These are phyloP conservation scores for Eulithis testata DNA, from an alignment of 2,888 invertebrate genomes.

Conservation along the genomic window DNA sequence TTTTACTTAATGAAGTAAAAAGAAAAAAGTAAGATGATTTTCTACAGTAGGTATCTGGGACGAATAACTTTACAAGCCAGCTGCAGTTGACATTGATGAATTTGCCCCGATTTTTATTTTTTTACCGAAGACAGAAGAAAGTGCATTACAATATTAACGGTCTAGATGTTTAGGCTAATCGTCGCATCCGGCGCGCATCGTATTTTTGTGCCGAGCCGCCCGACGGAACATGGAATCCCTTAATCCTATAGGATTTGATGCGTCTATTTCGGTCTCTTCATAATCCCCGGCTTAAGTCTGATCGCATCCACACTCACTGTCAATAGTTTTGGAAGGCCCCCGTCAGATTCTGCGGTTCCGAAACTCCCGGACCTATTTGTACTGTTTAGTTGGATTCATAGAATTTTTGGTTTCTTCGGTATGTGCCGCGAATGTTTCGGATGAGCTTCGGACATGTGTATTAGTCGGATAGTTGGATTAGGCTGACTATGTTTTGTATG, in stretches of 20 bases:
- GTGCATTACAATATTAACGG: conserved; percentile 75
- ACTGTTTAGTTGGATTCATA: conserved; percentile 73
- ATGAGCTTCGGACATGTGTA: conserved; percentile 70
- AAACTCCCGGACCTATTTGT: conserved; percentile 66
- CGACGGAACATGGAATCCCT: conserved; percentile 82
- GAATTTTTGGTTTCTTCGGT: conserved; percentile 79
- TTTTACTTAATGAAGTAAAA: no score
- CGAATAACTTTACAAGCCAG: conserved; percentile 17
- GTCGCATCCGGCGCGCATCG: conserved; percentile 81
- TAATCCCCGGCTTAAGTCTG: conserved; percentile 83
- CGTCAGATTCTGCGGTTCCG: conserved; percentile 79
- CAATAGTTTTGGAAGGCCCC: conserved; percentile 82
- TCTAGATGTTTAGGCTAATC: conserved; percentile 80
- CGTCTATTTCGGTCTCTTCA: conserved; percentile 84
- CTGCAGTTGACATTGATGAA: conserved; percentile 30
- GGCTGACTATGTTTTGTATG: conserved; percentile 35
- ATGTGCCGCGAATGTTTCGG: conserved; percentile 56
- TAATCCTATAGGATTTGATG: conserved; percentile 82
- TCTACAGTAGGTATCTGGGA: not conserved
- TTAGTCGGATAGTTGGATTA: conserved; percentile 53
- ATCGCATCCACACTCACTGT: conserved; percentile 85
- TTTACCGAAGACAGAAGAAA: conserved; percentile 52
- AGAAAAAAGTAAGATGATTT: no score
- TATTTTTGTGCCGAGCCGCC: conserved; percentile 82
- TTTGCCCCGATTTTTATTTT: conserved; percentile 17